These are phyloP conservation scores for Drosophila putrida DNA, from an alignment of 2,888 invertebrate species.

Conservation along the genomic window DNA sequence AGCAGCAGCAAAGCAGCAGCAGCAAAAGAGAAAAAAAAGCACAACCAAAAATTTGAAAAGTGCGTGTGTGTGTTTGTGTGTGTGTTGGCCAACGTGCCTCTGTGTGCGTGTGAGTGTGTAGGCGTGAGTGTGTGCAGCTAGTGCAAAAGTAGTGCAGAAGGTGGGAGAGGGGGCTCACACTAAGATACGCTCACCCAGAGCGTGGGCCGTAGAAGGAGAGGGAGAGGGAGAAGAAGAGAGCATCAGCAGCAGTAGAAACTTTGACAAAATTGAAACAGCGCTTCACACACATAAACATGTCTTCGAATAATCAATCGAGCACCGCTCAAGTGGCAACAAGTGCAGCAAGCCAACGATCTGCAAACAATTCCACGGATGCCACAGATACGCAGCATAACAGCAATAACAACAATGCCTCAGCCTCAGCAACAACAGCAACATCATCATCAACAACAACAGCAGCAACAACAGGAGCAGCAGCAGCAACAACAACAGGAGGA, in stretches of 20 bases:
- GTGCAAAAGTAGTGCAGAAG: conserved; percentile 28
- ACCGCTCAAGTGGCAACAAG: conserved; percentile 71
- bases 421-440: conserved; percentile 18
- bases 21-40: conserved; percentile 19
- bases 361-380: conserved; percentile 90
- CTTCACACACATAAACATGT: conserved; percentile 67
- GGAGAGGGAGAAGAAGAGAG: not conserved
- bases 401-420: conserved; percentile 39
- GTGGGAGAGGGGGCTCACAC: conserved; percentile 10
- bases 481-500: conserved; percentile 27
- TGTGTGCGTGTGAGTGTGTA: conserved; percentile 21
- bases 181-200: conserved; percentile 40
- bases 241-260: conserved; percentile 3
- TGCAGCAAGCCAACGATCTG: conserved; percentile 59
- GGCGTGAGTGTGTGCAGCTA: conserved; percentile 25
- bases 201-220: conserved; percentile 34
- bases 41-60: conserved; percentile 38
- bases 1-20: conserved; percentile 4
- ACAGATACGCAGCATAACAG: conserved; percentile 87
- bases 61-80: conserved; percentile 42
- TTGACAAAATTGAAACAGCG: not conserved
- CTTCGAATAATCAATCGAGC: conserved; percentile 84
- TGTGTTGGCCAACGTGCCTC: conserved; percentile 45
- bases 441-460: conserved; percentile 19
- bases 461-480: conserved; percentile 17